Evolutionary conservation across 1,140 invertebrate genomes (phyloP).

Genomic region (Cataglyphis hispanica): DNA sequence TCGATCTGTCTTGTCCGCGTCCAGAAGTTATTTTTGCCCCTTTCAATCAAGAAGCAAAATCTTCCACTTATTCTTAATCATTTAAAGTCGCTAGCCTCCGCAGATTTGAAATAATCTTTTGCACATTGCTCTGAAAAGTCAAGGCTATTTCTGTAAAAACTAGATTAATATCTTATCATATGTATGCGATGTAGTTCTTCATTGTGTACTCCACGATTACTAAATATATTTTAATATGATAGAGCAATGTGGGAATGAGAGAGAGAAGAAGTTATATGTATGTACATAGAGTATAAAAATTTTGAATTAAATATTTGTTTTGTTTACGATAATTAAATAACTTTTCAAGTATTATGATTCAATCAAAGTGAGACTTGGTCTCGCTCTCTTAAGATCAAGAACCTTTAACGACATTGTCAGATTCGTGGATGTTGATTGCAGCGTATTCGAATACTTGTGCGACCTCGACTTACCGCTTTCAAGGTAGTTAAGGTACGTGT

Average conservation of each 20-base stretch:
- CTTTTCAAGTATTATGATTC: background rate
- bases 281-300: background rate
- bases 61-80: slow-evolving; percentile 37
- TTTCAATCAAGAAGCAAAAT: slow-evolving; percentile 2
- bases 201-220: background rate
- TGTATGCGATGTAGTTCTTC: background rate
- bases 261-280: background rate
- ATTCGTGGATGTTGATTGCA: slow-evolving; percentile 57
- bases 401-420: slow-evolving; percentile 17
- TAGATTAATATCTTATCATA: background rate
- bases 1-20: slow-evolving; percentile 49
- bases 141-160: background rate
- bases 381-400: slow-evolving; percentile 54
- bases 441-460: slow-evolving; percentile 42
- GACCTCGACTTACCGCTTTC: slow-evolving; percentile 78
- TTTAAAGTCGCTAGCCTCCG: background rate
- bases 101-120: slow-evolving; percentile 1
- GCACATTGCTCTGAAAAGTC: background rate
- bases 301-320: background rate
- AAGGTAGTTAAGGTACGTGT: slow-evolving; percentile 81
- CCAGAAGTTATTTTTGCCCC: slow-evolving; percentile 33
- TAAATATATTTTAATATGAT: background rate
- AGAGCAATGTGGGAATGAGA: background rate
- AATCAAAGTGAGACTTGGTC: slow-evolving; percentile 29
- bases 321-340: slow-evolving; percentile 13